Conservation (phyloP, 2,797 vertebrate species). For the Brachymystax lenok region DNA sequence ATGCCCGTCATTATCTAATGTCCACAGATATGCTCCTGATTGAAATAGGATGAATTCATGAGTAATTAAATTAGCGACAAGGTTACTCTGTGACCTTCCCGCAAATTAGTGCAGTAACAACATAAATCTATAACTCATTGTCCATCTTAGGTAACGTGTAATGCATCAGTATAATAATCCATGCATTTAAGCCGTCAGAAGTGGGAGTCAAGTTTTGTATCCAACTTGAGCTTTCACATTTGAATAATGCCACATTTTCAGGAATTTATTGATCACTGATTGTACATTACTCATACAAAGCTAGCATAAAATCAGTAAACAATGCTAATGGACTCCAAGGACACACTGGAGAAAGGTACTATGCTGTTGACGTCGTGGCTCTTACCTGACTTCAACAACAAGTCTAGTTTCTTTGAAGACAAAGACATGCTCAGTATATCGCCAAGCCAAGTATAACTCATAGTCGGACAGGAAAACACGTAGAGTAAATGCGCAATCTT, state of each 20-base stretch:
- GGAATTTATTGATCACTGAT: slow-evolving; percentile 32
- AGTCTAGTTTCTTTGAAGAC: background rate
- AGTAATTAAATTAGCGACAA: slow-evolving; percentile 67
- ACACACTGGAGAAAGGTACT: background rate
- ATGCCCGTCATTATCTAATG: slow-evolving; percentile 57
- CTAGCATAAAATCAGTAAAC: slow-evolving; percentile 12
- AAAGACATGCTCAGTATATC: background rate
- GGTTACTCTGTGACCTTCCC: slow-evolving; percentile 59
- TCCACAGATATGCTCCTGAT: slow-evolving; percentile 63
- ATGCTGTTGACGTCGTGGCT: background rate
- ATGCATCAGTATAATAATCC: background rate
- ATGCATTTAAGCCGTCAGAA: background rate
- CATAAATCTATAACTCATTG: background rate
- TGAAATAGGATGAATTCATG: slow-evolving; percentile 69
- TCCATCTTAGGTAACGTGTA: background rate
- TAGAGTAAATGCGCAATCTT: slow-evolving; percentile 36
- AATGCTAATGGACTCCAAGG: slow-evolving; percentile 28
- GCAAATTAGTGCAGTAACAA: slow-evolving; percentile 46
- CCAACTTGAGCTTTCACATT: slow-evolving; percentile 18
- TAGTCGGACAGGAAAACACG: slow-evolving; percentile 27
- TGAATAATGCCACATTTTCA: slow-evolving; percentile 4
- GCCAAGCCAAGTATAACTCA: background rate
- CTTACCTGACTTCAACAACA: background rate
- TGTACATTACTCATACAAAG: slow-evolving; percentile 22
- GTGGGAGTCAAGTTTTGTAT: background rate